Percentiles rank a stretch among this genome's conserved stretches.
These are phyloP conservation scores for Cyanoderma ruficeps DNA, from an alignment of 2,113 vertebrate genomes.

Conservation along the genomic window DNA sequence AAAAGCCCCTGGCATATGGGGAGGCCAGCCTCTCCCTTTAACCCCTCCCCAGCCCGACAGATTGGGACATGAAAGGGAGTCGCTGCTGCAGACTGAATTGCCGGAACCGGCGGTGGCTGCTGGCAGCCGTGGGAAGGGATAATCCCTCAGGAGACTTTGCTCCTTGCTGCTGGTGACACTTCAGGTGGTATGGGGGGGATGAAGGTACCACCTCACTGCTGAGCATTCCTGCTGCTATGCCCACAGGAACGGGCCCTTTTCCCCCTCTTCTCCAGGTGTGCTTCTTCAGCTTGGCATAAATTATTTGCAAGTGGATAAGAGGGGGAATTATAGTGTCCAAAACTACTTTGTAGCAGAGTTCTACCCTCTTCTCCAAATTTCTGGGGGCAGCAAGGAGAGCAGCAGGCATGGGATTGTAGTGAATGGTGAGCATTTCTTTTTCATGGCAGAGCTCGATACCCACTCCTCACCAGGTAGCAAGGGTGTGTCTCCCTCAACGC, in stretches of 20 bases:
- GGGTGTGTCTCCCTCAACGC: accelerated
- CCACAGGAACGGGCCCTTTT: background rate
- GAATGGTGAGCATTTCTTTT: background rate
- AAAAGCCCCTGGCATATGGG: background rate
- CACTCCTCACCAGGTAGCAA: accelerated
- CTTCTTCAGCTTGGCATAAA: background rate
- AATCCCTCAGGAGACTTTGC: background rate
- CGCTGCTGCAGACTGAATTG: background rate
- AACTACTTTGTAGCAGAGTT: background rate
- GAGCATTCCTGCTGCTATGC: background rate
- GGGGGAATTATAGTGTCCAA: background rate
- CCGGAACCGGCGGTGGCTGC: background rate
- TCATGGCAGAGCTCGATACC: background rate
- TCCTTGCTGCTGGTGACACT: background rate
- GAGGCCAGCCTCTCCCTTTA: background rate
- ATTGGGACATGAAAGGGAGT: background rate
- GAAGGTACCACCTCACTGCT: background rate
- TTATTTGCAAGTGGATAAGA: background rate
- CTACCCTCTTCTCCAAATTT: background rate
- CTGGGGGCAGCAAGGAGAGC: background rate
- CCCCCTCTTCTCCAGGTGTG: background rate
- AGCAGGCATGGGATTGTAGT: background rate
- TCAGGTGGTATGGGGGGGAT: accelerated
- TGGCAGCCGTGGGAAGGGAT: background rate
- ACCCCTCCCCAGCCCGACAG: background rate